A percentile compares a stretch with the other conserved stretches of the same genome.
phyloP scores from a whole-genome alignment of 2,797 vertebrate species.

The Amblyraja radiata region DNA sequence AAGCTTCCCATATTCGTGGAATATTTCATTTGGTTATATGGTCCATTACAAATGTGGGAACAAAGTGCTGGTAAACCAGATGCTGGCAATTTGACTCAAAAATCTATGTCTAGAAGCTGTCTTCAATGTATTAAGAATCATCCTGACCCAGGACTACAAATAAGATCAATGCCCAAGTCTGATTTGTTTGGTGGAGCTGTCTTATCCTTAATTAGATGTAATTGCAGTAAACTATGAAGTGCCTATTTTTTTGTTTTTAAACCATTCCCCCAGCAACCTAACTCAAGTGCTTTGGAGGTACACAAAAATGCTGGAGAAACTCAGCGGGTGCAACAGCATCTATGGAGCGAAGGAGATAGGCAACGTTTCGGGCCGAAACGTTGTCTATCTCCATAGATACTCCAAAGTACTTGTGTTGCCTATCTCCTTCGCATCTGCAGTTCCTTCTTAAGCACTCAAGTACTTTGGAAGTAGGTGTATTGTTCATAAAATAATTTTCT shows the following conservation, averaged over 20 bases:
- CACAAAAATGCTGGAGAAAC: no score
- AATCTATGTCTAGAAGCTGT: neutral
- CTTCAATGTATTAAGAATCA: neutral
- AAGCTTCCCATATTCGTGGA: neutral
- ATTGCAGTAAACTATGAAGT: neutral
- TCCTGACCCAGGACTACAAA: neutral
- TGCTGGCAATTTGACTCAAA: no score
- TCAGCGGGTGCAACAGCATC: no score
- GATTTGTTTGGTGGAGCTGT: neutral
- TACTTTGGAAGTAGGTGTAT: neutral
- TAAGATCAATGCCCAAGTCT: neutral
- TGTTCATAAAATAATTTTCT: neutral
- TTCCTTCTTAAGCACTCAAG: neutral
- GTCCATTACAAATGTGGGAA: neutral
- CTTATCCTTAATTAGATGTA: neutral
- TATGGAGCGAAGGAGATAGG: no score
- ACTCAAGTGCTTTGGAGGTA: no score
- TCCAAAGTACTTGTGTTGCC: no score
- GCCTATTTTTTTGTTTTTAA: neutral
- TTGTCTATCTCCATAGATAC: no score
- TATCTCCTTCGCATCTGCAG: no score
- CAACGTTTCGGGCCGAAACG: no score
- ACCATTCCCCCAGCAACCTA: neutral
- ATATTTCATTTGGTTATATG: neutral
- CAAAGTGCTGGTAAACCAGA: neutral